Evolutionary conservation across 2,888 invertebrate species (phyloP), one percentile per base, ranked within the genome.

Genomic region (Bombyx huttoni): DNA sequence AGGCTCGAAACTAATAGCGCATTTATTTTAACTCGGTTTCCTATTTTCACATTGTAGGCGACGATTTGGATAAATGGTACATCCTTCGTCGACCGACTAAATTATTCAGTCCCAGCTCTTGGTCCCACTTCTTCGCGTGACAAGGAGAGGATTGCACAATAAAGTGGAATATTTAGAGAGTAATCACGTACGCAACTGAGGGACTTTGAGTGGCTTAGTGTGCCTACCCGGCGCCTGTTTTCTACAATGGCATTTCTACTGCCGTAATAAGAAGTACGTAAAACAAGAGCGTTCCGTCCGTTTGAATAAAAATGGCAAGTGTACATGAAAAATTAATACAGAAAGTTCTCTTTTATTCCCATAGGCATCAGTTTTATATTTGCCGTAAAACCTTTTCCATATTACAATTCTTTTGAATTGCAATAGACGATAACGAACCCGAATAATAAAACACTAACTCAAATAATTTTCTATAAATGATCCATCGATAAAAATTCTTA

Each of bases 21-120:
- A 69, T 81, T 77, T 76, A 82, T 83, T 82, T 83, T 81, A 81
- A 81, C 76, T 68, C 73, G 59, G 65, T 63, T 67, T 72, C 70
- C 67, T 65, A 66, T 64, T 65, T 64, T 65, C 66, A 65, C 59
- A 69, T 65, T 63, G 67, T 70, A 74, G 74, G 72, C 76, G 77
- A 80, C 81, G 81, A 84, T 86, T 84, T 82, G 78, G 79, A 83
- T 83, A 85, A 85, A 86, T 84, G 81, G 79, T 79, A 73, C 72
- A 78, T 78, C 75, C 76, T 67, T 68, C 70, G 76, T 68, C 81
- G 68, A 64, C 78, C 67, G 58, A 60, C 73, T 87, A 78, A 82
- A 86, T 84, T 78, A 87, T 86, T 86, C 81, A 85, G 63, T 59
- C 60, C 62, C 59, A 65, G 62, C 70, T 74, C 65, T 71, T 74